Evolutionary conservation across 2,797 vertebrate species (phyloP).

Genomic region (Melanotaenia boesemani): DNA sequence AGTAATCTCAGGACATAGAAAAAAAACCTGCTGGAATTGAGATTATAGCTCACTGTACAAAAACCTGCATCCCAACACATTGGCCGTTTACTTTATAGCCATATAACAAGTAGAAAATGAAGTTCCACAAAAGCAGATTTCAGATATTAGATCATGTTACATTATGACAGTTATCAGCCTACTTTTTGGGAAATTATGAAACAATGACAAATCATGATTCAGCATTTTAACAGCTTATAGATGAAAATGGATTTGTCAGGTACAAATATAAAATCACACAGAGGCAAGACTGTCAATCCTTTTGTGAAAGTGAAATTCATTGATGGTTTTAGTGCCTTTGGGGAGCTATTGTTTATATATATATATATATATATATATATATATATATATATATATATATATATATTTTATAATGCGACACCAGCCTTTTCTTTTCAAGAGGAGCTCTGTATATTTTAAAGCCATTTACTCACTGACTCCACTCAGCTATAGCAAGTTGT

Average conservation of each 20-base stretch:
- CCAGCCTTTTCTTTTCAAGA: conserved; percentile 12
- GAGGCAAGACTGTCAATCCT: not conserved
- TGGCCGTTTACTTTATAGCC: not conserved
- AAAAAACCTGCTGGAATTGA: not conserved
- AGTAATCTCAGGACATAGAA: not conserved
- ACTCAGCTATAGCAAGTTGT: conserved; percentile 27
- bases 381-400: too few species aligned
- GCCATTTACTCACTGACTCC: conserved; percentile 31
- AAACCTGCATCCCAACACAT: not conserved
- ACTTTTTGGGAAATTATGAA: not conserved
- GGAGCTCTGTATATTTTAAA: conserved; percentile 46
- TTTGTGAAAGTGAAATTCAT: not conserved
- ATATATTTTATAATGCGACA: conserved; percentile 36
- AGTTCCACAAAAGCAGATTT: too few species aligned
- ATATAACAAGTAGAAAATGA: not conserved
- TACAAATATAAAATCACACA: conserved; percentile 5
- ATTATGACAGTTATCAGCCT: not conserved
- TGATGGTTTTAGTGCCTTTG: conserved; percentile 15
- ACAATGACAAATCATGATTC: not conserved
- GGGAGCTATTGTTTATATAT: conserved; percentile 31
- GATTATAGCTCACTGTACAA: not conserved
- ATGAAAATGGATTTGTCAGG: not conserved
- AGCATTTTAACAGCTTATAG: not conserved
- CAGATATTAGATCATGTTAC: not conserved
- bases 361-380: too few species aligned